Conservation (phyloP, 1,140 invertebrate genomes). For the Neotoxoptera formosana region DNA sequence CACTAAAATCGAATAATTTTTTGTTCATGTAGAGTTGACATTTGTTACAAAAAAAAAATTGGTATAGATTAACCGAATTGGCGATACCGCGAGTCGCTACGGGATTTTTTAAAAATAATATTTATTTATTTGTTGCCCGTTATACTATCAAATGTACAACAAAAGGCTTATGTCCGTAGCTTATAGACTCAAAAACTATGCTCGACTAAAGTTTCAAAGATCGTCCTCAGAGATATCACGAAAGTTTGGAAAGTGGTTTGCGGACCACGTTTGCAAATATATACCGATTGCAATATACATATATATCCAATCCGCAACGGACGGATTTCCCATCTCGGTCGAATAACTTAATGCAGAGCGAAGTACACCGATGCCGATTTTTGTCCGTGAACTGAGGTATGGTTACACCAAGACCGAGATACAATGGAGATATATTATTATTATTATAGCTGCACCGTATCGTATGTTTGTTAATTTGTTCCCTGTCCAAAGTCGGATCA, state of each 20-base stretch:
- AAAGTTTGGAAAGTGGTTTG: not conserved
- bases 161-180: not conserved
- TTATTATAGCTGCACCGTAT: too few relatives aligned
- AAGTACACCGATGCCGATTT: not conserved
- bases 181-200: not conserved
- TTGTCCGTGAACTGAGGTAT: too few relatives aligned
- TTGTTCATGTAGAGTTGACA: not conserved
- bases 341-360: not conserved
- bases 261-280: not conserved
- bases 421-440: too few relatives aligned
- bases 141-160: not conserved
- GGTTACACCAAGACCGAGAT: too few relatives aligned
- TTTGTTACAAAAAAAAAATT: not conserved
- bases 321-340: not conserved
- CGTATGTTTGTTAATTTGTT: too few relatives aligned
- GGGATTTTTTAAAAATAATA: not conserved
- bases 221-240: not conserved
- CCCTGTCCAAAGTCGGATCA: too few relatives aligned
- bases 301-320: not conserved
- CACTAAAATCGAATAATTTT: not conserved
- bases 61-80: too few relatives aligned
- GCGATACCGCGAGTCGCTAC: accelerated
- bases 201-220: not conserved
- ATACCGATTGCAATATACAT: not conserved
- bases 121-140: not conserved